phyloP scores from a whole-genome alignment of 2,888 invertebrate genomes.

The Nineta flava region DNA sequence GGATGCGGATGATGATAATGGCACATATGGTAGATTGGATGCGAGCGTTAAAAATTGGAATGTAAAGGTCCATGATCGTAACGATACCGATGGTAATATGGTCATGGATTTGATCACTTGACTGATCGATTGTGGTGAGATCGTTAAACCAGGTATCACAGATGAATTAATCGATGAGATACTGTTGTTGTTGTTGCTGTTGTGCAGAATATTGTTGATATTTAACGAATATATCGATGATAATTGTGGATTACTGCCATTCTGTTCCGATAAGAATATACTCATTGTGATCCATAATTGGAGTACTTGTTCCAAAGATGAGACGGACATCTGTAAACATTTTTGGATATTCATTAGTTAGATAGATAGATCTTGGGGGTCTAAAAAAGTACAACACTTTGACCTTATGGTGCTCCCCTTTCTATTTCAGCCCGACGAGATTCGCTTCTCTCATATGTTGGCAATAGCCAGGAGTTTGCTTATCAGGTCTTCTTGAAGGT shows the following conservation, averaged over 20 bases:
- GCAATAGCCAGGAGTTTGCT: too few relatives aligned
- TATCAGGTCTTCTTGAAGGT: too few relatives aligned
- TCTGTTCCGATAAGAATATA: background rate
- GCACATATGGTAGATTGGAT: constrained; percentile 37
- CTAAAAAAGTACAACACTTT: too few relatives aligned
- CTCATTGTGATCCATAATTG: constrained; percentile 70
- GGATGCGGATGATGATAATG: too few relatives aligned
- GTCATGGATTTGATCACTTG: constrained; percentile 49
- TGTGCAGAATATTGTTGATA: too few relatives aligned
- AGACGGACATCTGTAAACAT: constrained; percentile 46
- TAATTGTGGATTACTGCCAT: background rate
- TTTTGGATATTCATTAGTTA: too few relatives aligned
- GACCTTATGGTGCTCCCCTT: too few relatives aligned
- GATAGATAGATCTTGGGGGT: too few relatives aligned
- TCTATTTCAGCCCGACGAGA: too few relatives aligned
- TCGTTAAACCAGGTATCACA: constrained; percentile 43
- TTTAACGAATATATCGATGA: constrained; percentile 15
- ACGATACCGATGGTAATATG: constrained; percentile 47
- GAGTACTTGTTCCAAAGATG: constrained; percentile 67
- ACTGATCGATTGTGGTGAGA: constrained; percentile 46
- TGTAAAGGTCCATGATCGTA: constrained; percentile 64
- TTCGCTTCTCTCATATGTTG: too few relatives aligned
- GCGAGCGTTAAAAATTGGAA: constrained; percentile 61
- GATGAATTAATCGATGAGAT: constrained; percentile 26
- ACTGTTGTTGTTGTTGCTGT: constrained; percentile 31